Evolutionary conservation across 2,888 invertebrate species (phyloP), one percentile per base, ranked within the genome.

Genomic region (Hypolimnas misippus): DNA sequence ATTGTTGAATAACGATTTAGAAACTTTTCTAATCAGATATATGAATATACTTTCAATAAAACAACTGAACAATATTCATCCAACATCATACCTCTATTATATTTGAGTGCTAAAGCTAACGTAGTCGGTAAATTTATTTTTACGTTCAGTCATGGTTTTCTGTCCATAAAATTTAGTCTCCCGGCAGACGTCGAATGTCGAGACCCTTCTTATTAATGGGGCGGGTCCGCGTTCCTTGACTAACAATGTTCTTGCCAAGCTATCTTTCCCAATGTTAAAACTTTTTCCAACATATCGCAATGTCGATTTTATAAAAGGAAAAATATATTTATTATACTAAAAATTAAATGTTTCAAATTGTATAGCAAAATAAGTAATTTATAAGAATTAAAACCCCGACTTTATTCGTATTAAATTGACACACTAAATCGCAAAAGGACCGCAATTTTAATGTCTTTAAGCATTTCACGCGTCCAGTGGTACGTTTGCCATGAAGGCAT

Each of bases 121-220:
- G 51, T 51, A 19, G 14, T 19, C n/a, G 5, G 35, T 8, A 42
- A 51, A 52, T 33, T 19, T 52, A 58, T 52, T 52, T 14, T 21
- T 19, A 58, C 31, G 50, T 46, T 59, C 16, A 21, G n/a, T 59
- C 33, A 7, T 44, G 21, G 16, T 57, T 54, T 53, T 59, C 53
- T 51, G 58, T 59, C 60, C 57, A 62, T 55, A 57, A 62, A 60
- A 57, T 54, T 67, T 55, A 55, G 59, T 57, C 57, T 33, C 49
- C n/a, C n/a, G n/a, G n/a, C 60, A 65, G 60, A 62, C 62, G 51
- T 67, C 60, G 60, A 60, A 57, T 57, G 63, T 53, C 60, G 38
- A 57, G 50, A 56, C 56, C 66, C 61, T 63, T 65, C 63, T 68
- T 68, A 68, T 70, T 68, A 64, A 64, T 66, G 62, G 62, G 67